Conservation (phyloP, 2,113 vertebrate species). For the Maccullochella peelii region DNA sequence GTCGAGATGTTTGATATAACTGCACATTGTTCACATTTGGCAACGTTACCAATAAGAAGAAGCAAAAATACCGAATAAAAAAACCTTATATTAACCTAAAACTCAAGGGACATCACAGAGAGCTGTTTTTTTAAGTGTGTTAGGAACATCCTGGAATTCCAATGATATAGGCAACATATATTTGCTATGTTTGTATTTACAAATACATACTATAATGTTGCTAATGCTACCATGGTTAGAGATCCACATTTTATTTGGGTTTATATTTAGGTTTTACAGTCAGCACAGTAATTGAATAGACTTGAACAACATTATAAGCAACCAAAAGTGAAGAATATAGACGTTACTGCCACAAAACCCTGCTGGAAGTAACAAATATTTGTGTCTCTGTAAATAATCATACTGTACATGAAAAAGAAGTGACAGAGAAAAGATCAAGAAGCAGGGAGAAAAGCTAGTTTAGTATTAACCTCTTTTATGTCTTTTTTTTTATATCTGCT, state of each 20-base stretch:
- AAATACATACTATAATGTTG: not conserved
- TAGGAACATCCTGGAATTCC: not conserved
- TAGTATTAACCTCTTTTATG: constrained; percentile 48
- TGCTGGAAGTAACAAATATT: constrained; percentile 1
- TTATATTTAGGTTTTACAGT: not conserved
- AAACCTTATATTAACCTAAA: not conserved
- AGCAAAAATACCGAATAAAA: no score
- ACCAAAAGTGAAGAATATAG: not conserved
- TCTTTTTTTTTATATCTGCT: constrained; percentile 49
- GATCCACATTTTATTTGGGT: not conserved
- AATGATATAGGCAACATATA: not conserved
- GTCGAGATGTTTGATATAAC: not conserved
- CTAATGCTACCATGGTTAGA: not conserved
- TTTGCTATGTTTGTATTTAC: not conserved
- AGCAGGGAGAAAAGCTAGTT: constrained; percentile 37
- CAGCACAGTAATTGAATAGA: not conserved
- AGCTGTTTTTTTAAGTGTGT: no score
- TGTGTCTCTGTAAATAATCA: constrained; percentile 14
- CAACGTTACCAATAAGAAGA: no score
- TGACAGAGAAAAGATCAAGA: constrained; percentile 22
- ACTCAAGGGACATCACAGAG: not conserved
- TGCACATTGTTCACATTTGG: not conserved
- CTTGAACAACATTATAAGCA: not conserved
- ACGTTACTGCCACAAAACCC: not conserved
- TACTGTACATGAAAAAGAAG: constrained; percentile 6